These are phyloP conservation scores for Dipodomys merriami DNA, from an alignment of 2,113 vertebrate species.

Conservation along the genomic window DNA sequence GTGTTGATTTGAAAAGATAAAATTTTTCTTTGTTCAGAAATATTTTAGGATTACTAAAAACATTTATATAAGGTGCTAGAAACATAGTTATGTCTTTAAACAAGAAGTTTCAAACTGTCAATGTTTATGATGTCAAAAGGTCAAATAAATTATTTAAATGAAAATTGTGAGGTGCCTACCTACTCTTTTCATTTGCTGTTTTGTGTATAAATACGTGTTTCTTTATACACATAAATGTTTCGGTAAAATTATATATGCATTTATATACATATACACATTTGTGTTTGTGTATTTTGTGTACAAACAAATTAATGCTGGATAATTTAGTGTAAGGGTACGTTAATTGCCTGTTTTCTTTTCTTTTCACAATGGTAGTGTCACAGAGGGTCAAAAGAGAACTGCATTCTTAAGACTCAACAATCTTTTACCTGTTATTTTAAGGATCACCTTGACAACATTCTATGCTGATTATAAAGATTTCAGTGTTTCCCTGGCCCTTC, in stretches of 20 bases:
- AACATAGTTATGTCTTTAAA: slow-evolving; percentile 33
- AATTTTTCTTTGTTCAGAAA: slow-evolving; percentile 59
- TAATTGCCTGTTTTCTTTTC: not conserved
- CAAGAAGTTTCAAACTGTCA: slow-evolving; percentile 2
- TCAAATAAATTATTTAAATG: slow-evolving; percentile 23
- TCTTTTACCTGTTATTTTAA: not conserved
- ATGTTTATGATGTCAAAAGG: slow-evolving; percentile 1
- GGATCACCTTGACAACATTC: not conserved
- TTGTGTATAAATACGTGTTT: not conserved
- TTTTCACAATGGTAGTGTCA: not conserved
- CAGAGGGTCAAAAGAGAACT: not conserved
- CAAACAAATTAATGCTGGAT: not conserved
- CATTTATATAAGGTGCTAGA: slow-evolving; percentile 45
- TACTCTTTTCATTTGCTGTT: not conserved
- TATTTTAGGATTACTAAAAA: slow-evolving; percentile 67
- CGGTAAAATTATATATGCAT: too few species aligned
- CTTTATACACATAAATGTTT: not conserved
- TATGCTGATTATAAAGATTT: not conserved
- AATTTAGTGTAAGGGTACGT: not conserved
- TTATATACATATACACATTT: not conserved
- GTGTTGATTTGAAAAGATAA: slow-evolving; percentile 74
- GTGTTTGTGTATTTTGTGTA: too few species aligned
- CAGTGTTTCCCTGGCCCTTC: not conserved
- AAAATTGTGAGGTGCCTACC: not conserved
- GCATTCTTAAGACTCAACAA: not conserved